phyloP scores from a whole-genome alignment of 2,888 invertebrate species.

The Leptopilina syphax region DNA sequence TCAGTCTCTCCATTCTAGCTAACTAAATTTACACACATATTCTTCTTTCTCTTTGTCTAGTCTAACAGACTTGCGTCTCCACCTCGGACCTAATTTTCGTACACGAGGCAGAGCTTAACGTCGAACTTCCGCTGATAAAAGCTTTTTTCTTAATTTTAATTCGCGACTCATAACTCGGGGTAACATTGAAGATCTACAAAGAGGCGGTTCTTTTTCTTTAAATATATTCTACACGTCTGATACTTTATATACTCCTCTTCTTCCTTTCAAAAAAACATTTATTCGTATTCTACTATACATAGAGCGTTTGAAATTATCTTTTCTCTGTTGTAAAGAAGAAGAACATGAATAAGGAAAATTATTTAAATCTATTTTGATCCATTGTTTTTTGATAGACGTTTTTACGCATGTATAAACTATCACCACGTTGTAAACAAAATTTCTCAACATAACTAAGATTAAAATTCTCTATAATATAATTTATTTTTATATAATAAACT shows the following conservation, averaged over 20 bases:
- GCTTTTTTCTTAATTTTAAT: constrained; percentile 7
- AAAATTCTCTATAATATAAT: constrained; percentile 27
- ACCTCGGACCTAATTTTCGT: constrained; percentile 4
- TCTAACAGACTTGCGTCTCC: constrained; percentile 29
- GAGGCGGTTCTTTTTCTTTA: constrained; percentile 19
- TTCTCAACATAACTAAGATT: constrained; percentile 5
- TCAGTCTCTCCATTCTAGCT: constrained; percentile 47
- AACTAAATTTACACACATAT: constrained; percentile 42
- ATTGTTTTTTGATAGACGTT: constrained; percentile 22
- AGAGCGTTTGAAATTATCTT: constrained; percentile 39
- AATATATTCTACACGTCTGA: background rate
- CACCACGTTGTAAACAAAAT: background rate
- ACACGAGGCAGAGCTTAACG: constrained; percentile 28
- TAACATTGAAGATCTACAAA: constrained; percentile 38
- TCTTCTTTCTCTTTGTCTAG: background rate
- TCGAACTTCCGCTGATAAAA: constrained; percentile 21
- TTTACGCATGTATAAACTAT: constrained; percentile 5
- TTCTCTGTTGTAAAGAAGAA: constrained; percentile 34
- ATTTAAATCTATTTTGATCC: constrained; percentile 34
- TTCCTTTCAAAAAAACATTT: constrained; percentile 9
- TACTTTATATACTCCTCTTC: constrained; percentile 7
- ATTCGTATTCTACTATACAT: constrained; percentile 17
- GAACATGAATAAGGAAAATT: constrained; percentile 9
- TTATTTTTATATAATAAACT: constrained; percentile 31
- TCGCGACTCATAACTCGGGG: constrained; percentile 28